These are phyloP conservation scores for Epizoanthus scotinus DNA, from an alignment of 92 coral and sea anemone genomes.

Conservation along the genomic window DNA sequence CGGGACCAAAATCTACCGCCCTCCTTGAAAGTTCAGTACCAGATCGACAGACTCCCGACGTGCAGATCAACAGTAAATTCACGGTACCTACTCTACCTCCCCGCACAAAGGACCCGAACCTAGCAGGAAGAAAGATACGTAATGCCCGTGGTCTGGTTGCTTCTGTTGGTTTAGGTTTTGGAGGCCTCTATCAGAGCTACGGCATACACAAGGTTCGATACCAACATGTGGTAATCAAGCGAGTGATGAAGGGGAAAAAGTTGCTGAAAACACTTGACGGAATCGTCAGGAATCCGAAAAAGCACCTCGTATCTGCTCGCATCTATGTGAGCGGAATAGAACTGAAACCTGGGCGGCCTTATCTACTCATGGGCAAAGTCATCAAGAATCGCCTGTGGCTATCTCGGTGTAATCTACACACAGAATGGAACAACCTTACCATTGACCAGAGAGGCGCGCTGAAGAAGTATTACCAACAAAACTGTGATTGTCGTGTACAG, in stretches of 20 bases:
- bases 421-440: slow-evolving; percentile 58
- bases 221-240: slow-evolving; percentile 62
- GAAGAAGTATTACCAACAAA: slow-evolving; percentile 55
- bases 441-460: slow-evolving; percentile 57
- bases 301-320: slow-evolving; percentile 40
- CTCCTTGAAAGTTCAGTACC: background rate
- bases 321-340: slow-evolving; percentile 50
- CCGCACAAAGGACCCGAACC: background rate
- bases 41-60: background rate
- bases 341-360: slow-evolving; percentile 57
- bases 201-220: slow-evolving; percentile 28
- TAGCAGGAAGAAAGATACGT: slow-evolving; percentile 10
- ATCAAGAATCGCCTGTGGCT: slow-evolving; percentile 61
- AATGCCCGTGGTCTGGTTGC: slow-evolving; percentile 30
- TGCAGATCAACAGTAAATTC: no score
- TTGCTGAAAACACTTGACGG: slow-evolving; percentile 36
- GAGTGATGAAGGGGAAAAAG: slow-evolving; percentile 58
- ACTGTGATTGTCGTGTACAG: slow-evolving; percentile 64
- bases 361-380: slow-evolving; percentile 74
- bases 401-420: slow-evolving; percentile 47
- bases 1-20: background rate
- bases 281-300: slow-evolving; percentile 31
- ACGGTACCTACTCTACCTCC: slow-evolving; percentile 28
- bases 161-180: slow-evolving; percentile 4
- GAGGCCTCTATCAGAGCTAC: background rate